Evolutionary conservation across 2,113 vertebrate genomes (phyloP), one percentile per base, ranked within the genome.

Genomic region (Myrmecophaga tridactyla): DNA sequence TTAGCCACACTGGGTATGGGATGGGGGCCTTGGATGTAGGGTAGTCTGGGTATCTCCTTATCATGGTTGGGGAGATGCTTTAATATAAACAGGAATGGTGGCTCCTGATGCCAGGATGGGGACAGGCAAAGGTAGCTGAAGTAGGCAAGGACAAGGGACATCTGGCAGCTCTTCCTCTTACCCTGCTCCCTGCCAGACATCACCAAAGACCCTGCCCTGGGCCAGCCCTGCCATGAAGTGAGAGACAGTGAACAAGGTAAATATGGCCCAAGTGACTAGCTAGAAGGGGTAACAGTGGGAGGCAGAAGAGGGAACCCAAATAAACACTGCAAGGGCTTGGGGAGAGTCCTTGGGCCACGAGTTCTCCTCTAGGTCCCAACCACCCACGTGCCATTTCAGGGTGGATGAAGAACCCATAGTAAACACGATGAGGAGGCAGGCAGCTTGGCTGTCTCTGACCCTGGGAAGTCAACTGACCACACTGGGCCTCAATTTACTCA

Each of bases 21-120:
- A n/a, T n/a, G n/a, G 23, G 10, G 5, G 60, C 14, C 23, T 76
- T 39, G 39, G 73, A 41, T 58, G 27, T 75, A 63, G 39, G 67
- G 8, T 14, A 18, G 34, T 69, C 12, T 69, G 43, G 15, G 25
- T 41, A 29, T 39, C n/a, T 88, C 31, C 17, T 89, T 7, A 53
- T 65, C 72, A 56, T 0, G 46, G 65, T 8, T 53, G 31, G 60
- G 25, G 36, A 93, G 39, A 62, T 48, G 56, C n/a, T 63, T 34
- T 39, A 56, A 29, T 17, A 34, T 39, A 67, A 34, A 75, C 7
- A 73, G 23, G 1, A 3, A 4, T 0, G 0, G 39, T 20, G 18
- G 8, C 29, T 78, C 15, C 43, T 60, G 13, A 56, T 75, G n/a
- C 17, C 2, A 4, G 23, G 62, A 25, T 1, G 56, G 77, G 29